Evolutionary conservation across 2,888 invertebrate genomes (phyloP).

Genomic region (Lordiphosa fenestrarum): DNA sequence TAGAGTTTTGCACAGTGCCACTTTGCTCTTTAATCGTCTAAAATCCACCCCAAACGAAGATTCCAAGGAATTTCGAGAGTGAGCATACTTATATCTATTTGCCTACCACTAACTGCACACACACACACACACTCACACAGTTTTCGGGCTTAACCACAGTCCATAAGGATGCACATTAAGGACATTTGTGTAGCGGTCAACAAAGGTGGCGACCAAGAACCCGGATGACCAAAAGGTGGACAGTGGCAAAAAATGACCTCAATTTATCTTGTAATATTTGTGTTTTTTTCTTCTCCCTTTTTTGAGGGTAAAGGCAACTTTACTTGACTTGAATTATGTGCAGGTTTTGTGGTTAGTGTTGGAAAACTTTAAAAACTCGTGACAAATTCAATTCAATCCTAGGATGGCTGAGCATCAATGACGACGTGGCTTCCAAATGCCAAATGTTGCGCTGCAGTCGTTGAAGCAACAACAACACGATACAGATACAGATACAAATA

Average conservation of each 20-base stretch:
- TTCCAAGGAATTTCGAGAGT: constrained; percentile 24
- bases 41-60: constrained; percentile 6
- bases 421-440: constrained; percentile 49
- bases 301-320: constrained; percentile 12
- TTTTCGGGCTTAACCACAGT: constrained; percentile 56
- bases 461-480: constrained; percentile 37
- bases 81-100: constrained; percentile 34
- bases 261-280: constrained; percentile 78
- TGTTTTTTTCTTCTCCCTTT: constrained; percentile 12
- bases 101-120: constrained; percentile 31
- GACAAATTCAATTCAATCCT: constrained; percentile 64
- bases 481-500: constrained; percentile 37
- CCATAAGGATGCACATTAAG: constrained; percentile 77
- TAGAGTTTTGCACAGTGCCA: too few species aligned
- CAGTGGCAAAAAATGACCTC: constrained; percentile 77
- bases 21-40: neutral
- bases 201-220: constrained; percentile 64
- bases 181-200: constrained; percentile 76
- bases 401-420: constrained; percentile 21
- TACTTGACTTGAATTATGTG: constrained; percentile 31
- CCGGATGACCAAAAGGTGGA: constrained; percentile 54
- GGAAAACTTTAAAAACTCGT: constrained; percentile 50
- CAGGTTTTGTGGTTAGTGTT: constrained; percentile 26
- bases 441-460: constrained; percentile 57
- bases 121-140: constrained; percentile 9